Evolutionary conservation across 1,140 invertebrate genomes (phyloP).

Genomic region (Caenorhabditis tropicalis): DNA sequence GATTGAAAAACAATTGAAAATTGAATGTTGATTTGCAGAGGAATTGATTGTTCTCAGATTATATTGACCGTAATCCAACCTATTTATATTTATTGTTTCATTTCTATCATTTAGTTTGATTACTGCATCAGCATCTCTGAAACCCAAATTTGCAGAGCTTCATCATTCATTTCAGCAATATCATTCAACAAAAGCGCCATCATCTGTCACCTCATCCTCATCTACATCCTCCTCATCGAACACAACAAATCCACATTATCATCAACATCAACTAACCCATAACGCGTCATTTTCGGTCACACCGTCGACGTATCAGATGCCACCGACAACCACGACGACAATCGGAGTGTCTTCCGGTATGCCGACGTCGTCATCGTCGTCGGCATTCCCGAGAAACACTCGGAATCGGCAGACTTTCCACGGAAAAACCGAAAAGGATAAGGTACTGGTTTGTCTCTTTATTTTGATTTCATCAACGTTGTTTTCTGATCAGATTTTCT

Average conservation of each 20-base stretch:
- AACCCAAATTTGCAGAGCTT: not conserved
- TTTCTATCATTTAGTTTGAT: slow-evolving; percentile 8
- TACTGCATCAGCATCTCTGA: not conserved
- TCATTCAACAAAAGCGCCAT: slow-evolving; percentile 2
- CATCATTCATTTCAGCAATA: not conserved
- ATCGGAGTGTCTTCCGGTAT: not conserved
- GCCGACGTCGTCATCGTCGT: slow-evolving; percentile 22
- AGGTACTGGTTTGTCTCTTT: slow-evolving; percentile 50
- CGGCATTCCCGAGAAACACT: slow-evolving; percentile 67
- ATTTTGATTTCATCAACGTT: not conserved
- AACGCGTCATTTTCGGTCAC: slow-evolving; percentile 26
- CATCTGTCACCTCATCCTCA: not conserved
- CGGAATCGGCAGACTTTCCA: slow-evolving; percentile 71
- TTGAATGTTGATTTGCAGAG: not conserved
- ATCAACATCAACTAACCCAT: slow-evolving; percentile 41
- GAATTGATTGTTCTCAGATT: too few relatives aligned
- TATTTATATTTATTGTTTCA: too few relatives aligned
- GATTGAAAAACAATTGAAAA: not conserved
- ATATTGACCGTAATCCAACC: too few relatives aligned
- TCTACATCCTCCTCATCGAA: not conserved
- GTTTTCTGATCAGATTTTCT: not conserved
- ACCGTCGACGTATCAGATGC: slow-evolving; percentile 71
- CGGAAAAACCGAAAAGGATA: slow-evolving; percentile 71
- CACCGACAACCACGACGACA: not conserved
- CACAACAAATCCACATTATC: not conserved